Evolutionary conservation across 2,888 invertebrate genomes (phyloP), one percentile per base, ranked within the genome.

Genomic region (Deilephila elpenor): DNA sequence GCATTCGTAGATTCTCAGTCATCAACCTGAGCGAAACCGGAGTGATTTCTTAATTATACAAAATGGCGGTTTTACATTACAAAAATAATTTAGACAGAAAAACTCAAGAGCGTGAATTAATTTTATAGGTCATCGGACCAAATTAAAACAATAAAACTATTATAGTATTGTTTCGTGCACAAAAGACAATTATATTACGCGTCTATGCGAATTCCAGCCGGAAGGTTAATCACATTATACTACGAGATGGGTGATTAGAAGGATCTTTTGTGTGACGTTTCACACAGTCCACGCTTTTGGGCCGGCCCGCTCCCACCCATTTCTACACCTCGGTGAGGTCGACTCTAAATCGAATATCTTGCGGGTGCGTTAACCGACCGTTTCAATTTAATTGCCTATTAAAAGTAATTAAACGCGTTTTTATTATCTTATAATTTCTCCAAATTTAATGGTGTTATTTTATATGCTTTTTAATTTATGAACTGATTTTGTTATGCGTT

Each of bases 81-180:
- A 44, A 32, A 61, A 53, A 62, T 62, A 29, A n/a, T 25, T 53
- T 61, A 71, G 60, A 59, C 76, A 75, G 78, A 80, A 79, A 80
- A 76, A 76, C 75, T 70, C 77, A 79, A 78, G 82, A 76, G 76
- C 76, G 75, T 80, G 51, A 79, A 73, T 74, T 75, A 74, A 82
- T 86, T 84, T 83, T 87, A 87, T 83, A 84, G 88, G 84, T 86
- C 86, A 85, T 83, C 81, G 80, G 82, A 82, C 84, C 78, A 86
- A 86, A 88, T 85, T 86, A 85, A 78, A 85, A 91, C 91, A 93
- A 92, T 92, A 89, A 87, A 89, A 89, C 88, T 87, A 91, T 90
- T 90, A 89, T 84, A 82, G 90, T 89, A 93, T 93, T 93, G 92
- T 93, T 91, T 87, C 86, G 83, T 85, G 82, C 86, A 93, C 92